Percentiles rank a stretch among this genome's conserved stretches.
Evolutionary conservation across 30 jellyfish, hydroid and myxozoan genomes (phyloP).

Genomic region (Turritopsis rubra): DNA sequence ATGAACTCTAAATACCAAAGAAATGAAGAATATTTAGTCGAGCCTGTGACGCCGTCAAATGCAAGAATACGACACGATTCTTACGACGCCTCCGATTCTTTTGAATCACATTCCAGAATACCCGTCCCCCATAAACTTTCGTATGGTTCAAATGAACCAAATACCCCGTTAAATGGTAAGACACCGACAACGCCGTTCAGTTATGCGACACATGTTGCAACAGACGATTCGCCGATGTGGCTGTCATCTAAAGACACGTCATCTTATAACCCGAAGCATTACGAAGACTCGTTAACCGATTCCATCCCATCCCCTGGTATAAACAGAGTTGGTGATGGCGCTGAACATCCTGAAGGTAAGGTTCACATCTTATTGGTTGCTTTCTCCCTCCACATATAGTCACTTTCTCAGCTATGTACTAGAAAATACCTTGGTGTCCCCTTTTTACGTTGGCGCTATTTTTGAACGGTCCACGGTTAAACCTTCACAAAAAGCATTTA

Average conservation of each 20-base stretch:
- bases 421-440: no score
- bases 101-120: conserved; percentile 11
- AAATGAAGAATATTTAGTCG: conserved; percentile 15
- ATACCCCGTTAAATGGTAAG: conserved; percentile 29
- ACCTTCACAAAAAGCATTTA: no score
- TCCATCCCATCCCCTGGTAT: conserved; percentile 64
- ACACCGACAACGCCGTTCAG: conserved; percentile 24
- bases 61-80: conserved; percentile 15
- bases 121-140: conserved; percentile 43
- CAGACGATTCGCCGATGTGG: conserved; percentile 43
- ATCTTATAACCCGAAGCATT: conserved; percentile 78
- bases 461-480: no score
- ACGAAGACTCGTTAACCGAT: conserved; percentile 51
- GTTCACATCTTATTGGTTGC: not conserved
- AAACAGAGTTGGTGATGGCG: conserved; percentile 87
- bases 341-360: conserved; percentile 72
- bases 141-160: conserved; percentile 53
- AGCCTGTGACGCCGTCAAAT: conserved; percentile 33
- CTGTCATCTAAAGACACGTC: conserved; percentile 15
- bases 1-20: not conserved
- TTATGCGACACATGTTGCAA: conserved; percentile 25
- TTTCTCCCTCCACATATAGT: not conserved
- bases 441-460: no score
- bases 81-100: conserved; percentile 1
- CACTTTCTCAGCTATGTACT: not conserved